phyloP scores from a whole-genome alignment of 2,888 invertebrate genomes.

The Phortica magna region DNA sequence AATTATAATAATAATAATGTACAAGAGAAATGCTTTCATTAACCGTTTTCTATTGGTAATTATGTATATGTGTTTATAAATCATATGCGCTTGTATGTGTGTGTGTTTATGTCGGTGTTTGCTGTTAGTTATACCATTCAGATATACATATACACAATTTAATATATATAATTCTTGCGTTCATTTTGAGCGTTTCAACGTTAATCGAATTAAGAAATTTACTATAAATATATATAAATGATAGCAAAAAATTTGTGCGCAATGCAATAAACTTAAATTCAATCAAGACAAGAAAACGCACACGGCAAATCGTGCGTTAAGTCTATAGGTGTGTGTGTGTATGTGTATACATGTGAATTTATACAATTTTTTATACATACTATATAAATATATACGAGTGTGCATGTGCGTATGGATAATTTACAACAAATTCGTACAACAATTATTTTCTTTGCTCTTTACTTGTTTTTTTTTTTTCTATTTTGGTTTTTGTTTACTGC shows the following conservation, averaged over 20 bases:
- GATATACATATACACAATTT: constrained; percentile 17
- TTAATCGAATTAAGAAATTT: constrained; percentile 7
- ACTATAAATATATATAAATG: constrained; percentile 20
- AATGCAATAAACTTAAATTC: constrained; percentile 22
- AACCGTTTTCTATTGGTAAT: too few relatives aligned
- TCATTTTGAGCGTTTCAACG: constrained; percentile 14
- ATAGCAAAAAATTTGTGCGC: constrained; percentile 24
- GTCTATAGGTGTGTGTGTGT: constrained; percentile 23
- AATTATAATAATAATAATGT: neutral
- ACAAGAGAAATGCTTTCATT: constrained; percentile 1
- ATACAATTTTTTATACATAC: neutral
- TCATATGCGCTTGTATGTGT: neutral
- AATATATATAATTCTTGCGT: constrained; percentile 5
- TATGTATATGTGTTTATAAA: neutral
- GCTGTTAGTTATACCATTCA: constrained; percentile 9
- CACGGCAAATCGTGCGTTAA: neutral
- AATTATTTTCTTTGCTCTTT: too few relatives aligned
- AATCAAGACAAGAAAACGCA: neutral
- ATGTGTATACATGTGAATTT: constrained; percentile 60
- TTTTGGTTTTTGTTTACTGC: constrained; percentile 51
- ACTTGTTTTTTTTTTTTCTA: too few relatives aligned
- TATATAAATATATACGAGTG: neutral
- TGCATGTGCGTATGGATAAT: neutral
- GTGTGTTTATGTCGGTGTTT: neutral
- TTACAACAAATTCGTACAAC: constrained; percentile 66